A percentile compares a stretch with the other conserved stretches of the same genome.
Evolutionary conservation across 2,797 vertebrate genomes (phyloP).

Genomic region (Podarcis lilfordi): DNA sequence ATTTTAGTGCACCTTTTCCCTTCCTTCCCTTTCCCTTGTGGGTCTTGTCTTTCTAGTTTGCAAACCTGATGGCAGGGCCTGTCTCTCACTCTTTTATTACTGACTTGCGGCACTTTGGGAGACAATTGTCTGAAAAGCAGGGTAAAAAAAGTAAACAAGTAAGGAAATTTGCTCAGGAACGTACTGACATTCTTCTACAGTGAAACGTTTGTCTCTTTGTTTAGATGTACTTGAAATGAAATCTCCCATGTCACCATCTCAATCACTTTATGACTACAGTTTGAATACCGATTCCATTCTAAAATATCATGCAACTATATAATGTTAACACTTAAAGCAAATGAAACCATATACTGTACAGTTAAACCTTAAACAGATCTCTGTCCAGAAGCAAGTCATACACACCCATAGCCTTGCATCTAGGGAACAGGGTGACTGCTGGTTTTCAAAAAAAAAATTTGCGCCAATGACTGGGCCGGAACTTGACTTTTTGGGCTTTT

Average conservation of each 20-base stretch:
- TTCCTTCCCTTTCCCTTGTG: no score
- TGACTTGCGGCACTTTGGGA: no score
- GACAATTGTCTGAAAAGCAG: no score
- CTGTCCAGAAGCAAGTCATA: neutral
- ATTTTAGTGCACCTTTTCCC: neutral
- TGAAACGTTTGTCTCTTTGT: slow-evolving; percentile 20
- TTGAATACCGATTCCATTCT: slow-evolving; percentile 38
- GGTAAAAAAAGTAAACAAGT: no score
- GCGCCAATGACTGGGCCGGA: fast-evolving
- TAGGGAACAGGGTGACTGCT: neutral
- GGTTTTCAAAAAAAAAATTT: neutral
- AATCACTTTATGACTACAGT: slow-evolving; percentile 49
- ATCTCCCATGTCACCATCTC: slow-evolving; percentile 35
- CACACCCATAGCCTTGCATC: neutral
- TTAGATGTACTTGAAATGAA: slow-evolving; percentile 29
- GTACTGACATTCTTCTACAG: neutral
- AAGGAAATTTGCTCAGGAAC: neutral
- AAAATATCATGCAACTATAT: slow-evolving; percentile 32
- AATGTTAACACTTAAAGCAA: slow-evolving; percentile 32
- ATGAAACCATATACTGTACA: neutral
- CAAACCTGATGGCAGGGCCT: no score
- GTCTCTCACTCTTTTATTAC: no score
- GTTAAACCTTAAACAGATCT: slow-evolving; percentile 14
- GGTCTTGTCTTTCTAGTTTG: no score
- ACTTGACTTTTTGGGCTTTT: neutral